Base-by-base conservation (phyloP, 2,797 vertebrate genomes). In the Aldrovandia affinis region DNA sequence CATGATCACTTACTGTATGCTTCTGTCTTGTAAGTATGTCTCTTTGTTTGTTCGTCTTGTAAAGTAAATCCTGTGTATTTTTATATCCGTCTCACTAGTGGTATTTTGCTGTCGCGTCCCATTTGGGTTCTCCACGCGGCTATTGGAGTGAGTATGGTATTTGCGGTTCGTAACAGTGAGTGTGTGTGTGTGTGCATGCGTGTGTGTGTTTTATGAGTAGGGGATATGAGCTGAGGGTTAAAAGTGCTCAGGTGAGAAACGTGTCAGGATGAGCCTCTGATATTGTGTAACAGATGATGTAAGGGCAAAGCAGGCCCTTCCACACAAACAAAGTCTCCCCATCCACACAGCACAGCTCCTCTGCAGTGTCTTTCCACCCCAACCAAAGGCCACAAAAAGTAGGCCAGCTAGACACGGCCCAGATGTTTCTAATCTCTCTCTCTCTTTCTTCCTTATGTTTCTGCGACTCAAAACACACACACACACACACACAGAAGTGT, bases 321-420 rank as follows among this genome's bases (percentile, higher is more conserved):
- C 78, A 86, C 68, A 88, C 68, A 88, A 82, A 61, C 47, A 63
- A 63, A 36, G 39, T 61, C 68, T 84, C 42, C 59, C 83, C 47
- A 0, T 8, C 57, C 73, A 28, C 2, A 25, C 22, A 20, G n/a
- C 14, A 47, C 22, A 65, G 30, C 79, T 86, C 80, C 83, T 87
- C 87, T 55, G 87, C 88, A 89, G 88, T 90, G 89, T 54, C 87
- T 89, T 85, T 90, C 85, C 78, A 47, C 80, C 84, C 61, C 78
- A 65, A n/a, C 79, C 86, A 84, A 89, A 89, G 90, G 87, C 88
- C 85, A 55, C 78, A 83, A 78, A 89, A 92, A 92, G 91, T 86
- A 92, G 91, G 91, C 82, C 91, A 92, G 84, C 87, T 89, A 90
- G 83, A 86, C 81, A 84, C 84, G 84, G 86, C 88, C 85, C 88